These are phyloP conservation scores for Cyphomyrmex costatus DNA, from an alignment of 1,140 invertebrate genomes.

Conservation along the genomic window DNA sequence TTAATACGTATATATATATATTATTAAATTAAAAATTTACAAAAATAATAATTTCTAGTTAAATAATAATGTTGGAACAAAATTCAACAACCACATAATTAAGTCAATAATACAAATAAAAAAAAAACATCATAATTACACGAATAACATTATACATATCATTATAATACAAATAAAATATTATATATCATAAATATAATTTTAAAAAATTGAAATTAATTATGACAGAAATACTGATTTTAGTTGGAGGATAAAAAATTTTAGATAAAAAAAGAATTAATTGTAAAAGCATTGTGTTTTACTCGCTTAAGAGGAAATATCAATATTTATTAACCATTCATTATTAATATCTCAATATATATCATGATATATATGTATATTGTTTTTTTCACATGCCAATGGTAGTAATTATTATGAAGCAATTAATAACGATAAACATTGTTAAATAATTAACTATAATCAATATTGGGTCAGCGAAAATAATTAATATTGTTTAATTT, in stretches of 20 bases:
- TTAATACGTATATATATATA: too few relatives aligned
- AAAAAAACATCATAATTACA: background rate
- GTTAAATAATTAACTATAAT: slow-evolving; percentile 14
- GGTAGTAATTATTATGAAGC: background rate
- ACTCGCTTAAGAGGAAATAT: background rate
- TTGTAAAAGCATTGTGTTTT: background rate
- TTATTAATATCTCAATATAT: background rate
- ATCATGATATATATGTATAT: background rate
- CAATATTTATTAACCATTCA: slow-evolving; percentile 1
- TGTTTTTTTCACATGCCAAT: background rate
- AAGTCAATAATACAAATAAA: background rate
- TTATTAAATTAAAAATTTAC: too few relatives aligned
- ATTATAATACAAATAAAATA: background rate
- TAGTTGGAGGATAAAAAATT: background rate
- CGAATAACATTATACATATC: too few relatives aligned
- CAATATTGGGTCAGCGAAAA: slow-evolving; percentile 28
- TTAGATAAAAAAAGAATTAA: background rate
- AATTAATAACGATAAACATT: slow-evolving; percentile 14
- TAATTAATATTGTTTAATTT: slow-evolving; percentile 38
- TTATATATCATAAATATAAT: background rate
- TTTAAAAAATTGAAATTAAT: background rate
- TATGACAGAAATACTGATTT: background rate
- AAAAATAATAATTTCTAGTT: background rate
- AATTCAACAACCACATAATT: background rate
- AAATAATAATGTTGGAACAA: background rate